Base-by-base conservation (phyloP, 2,797 vertebrate species). In the Hirundo rustica region DNA sequence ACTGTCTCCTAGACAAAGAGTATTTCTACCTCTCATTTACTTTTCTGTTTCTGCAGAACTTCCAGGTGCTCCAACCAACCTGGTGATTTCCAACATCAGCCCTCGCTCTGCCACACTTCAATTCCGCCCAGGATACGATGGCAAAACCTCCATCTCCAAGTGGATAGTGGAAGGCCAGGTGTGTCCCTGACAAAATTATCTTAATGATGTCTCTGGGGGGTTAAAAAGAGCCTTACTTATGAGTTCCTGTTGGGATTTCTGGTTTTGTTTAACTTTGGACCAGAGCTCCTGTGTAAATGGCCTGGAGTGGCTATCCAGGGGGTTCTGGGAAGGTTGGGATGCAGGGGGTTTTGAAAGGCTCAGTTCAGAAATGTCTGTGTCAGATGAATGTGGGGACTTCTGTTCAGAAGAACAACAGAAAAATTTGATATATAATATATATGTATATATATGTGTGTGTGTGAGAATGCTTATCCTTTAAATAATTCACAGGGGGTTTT, bases 1-100 rank as follows among this genome's bases (percentile, higher is more conserved):
- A 47, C 27, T 21, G 40, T 8, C 13, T 61, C 18, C 19, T 20
- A 21, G 11, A 45, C 2, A 2, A 40, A 34, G 11, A 5, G 30
- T 14, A 0, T 74, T 78, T 71, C 68, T 45, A 11, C 27, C 11
- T 70, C n/a, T 89, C 38, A 29, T 19, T 76, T 58, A 3, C 22
- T 6, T 13, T 89, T 47, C n/a, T 45, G 2, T 47, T 76, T 72
- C 29, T 92, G 17, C 92, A 99, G 99, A 99, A 85, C 99, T 99
- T 93, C 99, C 99, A 25, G 99, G 99, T 13, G 98, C 98, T 44
- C 99, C 99, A 0, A 98, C 99, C 83, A 99, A 99, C 94, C 97
- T 99, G 77, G 98, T 99, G 93, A 99, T 99, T 92, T 99, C 99
- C 94, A 99, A 99, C 97, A 99, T 99, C 95, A 99, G 99, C 96